These are phyloP conservation scores for Callipepla californica DNA, from an alignment of 2,113 vertebrate species.

Conservation along the genomic window DNA sequence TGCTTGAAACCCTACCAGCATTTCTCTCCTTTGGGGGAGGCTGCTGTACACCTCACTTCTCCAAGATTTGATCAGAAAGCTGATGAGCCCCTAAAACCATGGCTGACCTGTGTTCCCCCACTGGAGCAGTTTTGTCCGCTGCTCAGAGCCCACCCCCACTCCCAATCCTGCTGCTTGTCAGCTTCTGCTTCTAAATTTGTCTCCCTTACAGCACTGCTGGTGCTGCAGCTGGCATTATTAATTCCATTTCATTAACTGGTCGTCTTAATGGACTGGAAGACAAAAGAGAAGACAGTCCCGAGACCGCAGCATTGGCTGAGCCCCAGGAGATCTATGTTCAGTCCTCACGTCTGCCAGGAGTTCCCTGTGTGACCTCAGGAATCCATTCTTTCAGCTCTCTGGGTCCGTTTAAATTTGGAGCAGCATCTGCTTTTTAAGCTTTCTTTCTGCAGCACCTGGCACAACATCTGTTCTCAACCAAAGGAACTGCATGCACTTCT, in stretches of 20 bases:
- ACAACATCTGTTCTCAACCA: neutral
- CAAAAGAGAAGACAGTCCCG: slow-evolving; percentile 36
- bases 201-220: slow-evolving; percentile 32
- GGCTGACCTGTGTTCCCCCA: neutral
- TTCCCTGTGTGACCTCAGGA: neutral
- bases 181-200: neutral
- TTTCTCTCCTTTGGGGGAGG: neutral
- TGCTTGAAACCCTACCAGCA: slow-evolving; percentile 27
- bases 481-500: neutral
- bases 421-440: slow-evolving; percentile 10
- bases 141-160: neutral
- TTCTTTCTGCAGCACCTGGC: slow-evolving; percentile 22
- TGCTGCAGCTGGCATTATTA: slow-evolving; percentile 61
- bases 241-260: slow-evolving; percentile 61
- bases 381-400: neutral
- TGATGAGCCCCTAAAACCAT: neutral
- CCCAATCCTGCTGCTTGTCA: neutral
- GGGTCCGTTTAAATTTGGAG: slow-evolving; percentile 53
- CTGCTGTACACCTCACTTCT: neutral
- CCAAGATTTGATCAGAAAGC: neutral
- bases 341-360: rapidly evolving
- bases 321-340: slow-evolving; percentile 22
- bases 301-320: neutral
- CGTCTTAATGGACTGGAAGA: slow-evolving; percentile 54
- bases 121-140: neutral